Evolutionary conservation across 2,113 vertebrate species (phyloP), one percentile per base, ranked within the genome.

Genomic region (Regulus satrapa): DNA sequence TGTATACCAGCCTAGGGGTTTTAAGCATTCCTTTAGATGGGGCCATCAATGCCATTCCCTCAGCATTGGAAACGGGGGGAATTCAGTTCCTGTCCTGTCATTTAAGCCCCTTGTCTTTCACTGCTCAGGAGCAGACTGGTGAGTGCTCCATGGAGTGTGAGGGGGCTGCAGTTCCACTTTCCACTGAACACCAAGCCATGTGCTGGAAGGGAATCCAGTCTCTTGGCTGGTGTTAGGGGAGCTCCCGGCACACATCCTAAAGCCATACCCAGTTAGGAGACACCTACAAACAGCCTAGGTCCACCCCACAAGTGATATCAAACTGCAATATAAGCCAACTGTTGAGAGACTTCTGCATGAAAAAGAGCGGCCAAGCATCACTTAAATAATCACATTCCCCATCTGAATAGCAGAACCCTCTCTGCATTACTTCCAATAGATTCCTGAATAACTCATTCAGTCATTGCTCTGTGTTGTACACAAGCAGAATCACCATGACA

Each of bases 401-500:
- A 41, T 16, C 4, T 34, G 45, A 64, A 46, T 0, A 78, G 62
- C 7, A 10, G 41, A 61, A 29, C 36, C 12, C 23, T 19, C 58
- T 41, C 54, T 28, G 38, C 21, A 9, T 45, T 32, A 8, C 49
- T 76, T 66, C 32, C 49, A 38, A 25, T 1, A 59, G 84, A 54
- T n/a, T 69, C 21, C 1, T 74, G 46, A 80, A 38, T 17, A 77
- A 66, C 86, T 78, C n/a, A 58, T 14, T 31, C 31, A 41, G 73
- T 61, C 48, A n/a, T 67, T 88, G 54, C 63, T 43, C 66, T 55
- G 36, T 15, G 73, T 36, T 43, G 49, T 76, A 69, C 49, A 75
- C 45, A 80, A 95, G 89, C 29, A 85, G 49, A 59, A 84, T 73
- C 69, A 84, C 78, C 80, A 85, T 67, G 91, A 86, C 89, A 94